A percentile compares a stretch with the other conserved stretches of the same genome.
phyloP scores from a whole-genome alignment of 2,797 vertebrate genomes.

The Heterohyrax brucei region DNA sequence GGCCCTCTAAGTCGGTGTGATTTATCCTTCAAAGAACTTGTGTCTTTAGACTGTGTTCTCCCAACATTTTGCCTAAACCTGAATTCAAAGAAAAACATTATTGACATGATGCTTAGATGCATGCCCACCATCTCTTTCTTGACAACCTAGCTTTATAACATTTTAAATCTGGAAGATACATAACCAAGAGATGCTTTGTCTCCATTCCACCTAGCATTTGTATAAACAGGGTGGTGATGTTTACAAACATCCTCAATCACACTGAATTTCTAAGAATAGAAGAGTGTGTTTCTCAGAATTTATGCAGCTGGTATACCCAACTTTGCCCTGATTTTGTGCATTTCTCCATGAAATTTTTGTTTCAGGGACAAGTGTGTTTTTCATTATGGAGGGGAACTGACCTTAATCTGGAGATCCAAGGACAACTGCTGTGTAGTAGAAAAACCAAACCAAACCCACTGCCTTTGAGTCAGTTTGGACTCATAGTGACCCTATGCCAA shows the following conservation, averaged over 20 bases:
- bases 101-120: fast-evolving
- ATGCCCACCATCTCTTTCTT: background rate
- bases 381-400: background rate
- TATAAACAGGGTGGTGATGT: background rate
- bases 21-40: background rate
- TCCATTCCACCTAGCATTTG: background rate
- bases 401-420: background rate
- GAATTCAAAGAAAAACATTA: slow-evolving; percentile 19
- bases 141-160: background rate
- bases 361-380: background rate
- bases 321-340: background rate
- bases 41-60: slow-evolving; percentile 25
- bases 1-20: background rate
- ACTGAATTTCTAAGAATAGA: slow-evolving; percentile 20
- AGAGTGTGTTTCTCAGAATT: background rate
- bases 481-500: too few species aligned
- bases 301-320: background rate
- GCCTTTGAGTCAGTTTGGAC: too few species aligned
- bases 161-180: background rate
- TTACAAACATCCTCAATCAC: background rate
- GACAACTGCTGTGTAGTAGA: background rate
- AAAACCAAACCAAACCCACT: too few species aligned
- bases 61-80: slow-evolving; percentile 1
- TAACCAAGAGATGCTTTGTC: background rate
- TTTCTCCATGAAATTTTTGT: background rate